These are phyloP conservation scores for Imbricaverruca yamaguchii DNA, from an alignment of 2,888 invertebrate genomes.

Conservation along the genomic window DNA sequence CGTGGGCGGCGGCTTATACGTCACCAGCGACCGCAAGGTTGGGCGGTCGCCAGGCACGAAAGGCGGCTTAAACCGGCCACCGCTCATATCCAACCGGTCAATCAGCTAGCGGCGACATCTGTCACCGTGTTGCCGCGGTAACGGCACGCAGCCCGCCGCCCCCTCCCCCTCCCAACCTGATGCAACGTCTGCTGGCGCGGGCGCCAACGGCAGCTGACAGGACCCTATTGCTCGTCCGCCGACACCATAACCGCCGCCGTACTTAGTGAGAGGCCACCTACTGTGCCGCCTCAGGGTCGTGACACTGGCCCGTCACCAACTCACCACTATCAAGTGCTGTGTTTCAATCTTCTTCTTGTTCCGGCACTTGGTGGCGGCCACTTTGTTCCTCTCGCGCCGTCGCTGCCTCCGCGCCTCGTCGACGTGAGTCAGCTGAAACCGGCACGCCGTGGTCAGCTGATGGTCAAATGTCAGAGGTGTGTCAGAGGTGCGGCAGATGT, in stretches of 20 bases:
- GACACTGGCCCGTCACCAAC: neutral
- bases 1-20: conserved; percentile 1
- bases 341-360: conserved; percentile 73
- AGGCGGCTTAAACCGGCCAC: neutral
- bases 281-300: too few relatives aligned
- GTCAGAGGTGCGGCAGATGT: too few relatives aligned
- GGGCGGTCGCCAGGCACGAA: neutral
- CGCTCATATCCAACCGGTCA: neutral
- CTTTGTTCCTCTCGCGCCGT: conserved; percentile 83
- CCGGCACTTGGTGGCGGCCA: conserved; percentile 88
- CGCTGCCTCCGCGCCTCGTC: conserved; percentile 80
- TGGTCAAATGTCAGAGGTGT: too few relatives aligned
- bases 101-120: too few relatives aligned
- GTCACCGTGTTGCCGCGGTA: too few relatives aligned
- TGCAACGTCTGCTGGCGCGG: too few relatives aligned
- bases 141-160: neutral
- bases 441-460: neutral
- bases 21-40: neutral
- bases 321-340: conserved; percentile 73
- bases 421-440: conserved; percentile 69
- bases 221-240: too few relatives aligned
- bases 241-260: too few relatives aligned
- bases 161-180: too few relatives aligned
- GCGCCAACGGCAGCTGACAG: too few relatives aligned
- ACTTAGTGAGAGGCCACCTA: too few relatives aligned